Evolutionary conservation across 2,888 invertebrate species (phyloP).

Genomic region (Troides aeacus): DNA sequence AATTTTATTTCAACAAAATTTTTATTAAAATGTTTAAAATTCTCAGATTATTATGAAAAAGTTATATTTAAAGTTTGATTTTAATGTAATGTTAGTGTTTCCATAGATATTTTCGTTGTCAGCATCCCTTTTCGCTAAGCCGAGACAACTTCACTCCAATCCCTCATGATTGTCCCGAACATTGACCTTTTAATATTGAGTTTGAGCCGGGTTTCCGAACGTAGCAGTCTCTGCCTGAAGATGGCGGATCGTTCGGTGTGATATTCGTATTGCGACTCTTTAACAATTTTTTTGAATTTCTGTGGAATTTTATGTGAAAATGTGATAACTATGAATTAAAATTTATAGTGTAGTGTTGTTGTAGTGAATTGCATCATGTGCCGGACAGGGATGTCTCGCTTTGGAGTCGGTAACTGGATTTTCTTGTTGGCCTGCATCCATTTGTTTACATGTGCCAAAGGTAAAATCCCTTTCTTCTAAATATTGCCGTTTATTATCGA

Average conservation of each 20-base stretch:
- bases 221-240: slow-evolving; percentile 59
- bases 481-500: slow-evolving; percentile 69
- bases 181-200: slow-evolving; percentile 75
- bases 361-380: slow-evolving; percentile 67
- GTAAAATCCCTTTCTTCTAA: slow-evolving; percentile 68
- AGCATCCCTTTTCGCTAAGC: slow-evolving; percentile 10
- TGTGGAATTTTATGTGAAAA: slow-evolving; percentile 70
- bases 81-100: background rate
- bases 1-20: too few relatives aligned
- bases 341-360: slow-evolving; percentile 62
- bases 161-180: slow-evolving; percentile 56
- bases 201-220: slow-evolving; percentile 62
- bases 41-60: too few relatives aligned
- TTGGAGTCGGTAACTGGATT: slow-evolving; percentile 74
- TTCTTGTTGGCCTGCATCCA: slow-evolving; percentile 68
- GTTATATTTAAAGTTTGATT: too few relatives aligned
- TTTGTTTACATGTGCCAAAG: slow-evolving; percentile 79
- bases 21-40: too few relatives aligned
- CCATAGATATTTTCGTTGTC: slow-evolving; percentile 19
- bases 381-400: slow-evolving; percentile 73
- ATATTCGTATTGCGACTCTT: slow-evolving; percentile 36
- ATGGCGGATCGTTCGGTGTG: slow-evolving; percentile 61
- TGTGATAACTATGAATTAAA: slow-evolving; percentile 78
- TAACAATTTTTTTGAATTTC: slow-evolving; percentile 49
- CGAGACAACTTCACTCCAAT: slow-evolving; percentile 43